Evolutionary conservation across 2,113 vertebrate species (phyloP), one percentile per base, ranked within the genome.

Genomic region (Nannospalax galili): DNA sequence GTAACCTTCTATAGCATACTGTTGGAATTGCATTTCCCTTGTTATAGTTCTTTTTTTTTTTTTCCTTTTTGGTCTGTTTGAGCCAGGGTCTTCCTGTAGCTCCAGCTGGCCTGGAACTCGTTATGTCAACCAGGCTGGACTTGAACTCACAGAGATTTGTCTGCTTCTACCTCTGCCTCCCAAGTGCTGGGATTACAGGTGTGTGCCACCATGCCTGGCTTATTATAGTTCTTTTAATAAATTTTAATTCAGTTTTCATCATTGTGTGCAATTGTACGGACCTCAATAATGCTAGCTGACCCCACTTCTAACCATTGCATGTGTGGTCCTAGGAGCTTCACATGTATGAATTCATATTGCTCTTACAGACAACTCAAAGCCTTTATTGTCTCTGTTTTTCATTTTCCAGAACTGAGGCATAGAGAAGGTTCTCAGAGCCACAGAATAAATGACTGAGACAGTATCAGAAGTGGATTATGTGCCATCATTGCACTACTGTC

Each of bases 171-270:
- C n/a, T n/a, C n/a, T n/a, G n/a, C n/a, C n/a, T n/a, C n/a, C n/a
- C n/a, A n/a, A n/a, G n/a, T n/a, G n/a, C n/a, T n/a, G n/a, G n/a
- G n/a, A n/a, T n/a, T n/a, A n/a, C n/a, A n/a, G n/a, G n/a, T n/a
- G n/a, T n/a, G n/a, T n/a, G n/a, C n/a, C n/a, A n/a, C n/a, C n/a
- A n/a, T n/a, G n/a, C n/a, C n/a, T n/a, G n/a, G n/a, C n/a, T n/a
- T n/a, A n/a, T n/a, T n/a, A n/a, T n/a, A n/a, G n/a, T n/a, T n/a
- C 24, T 90, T 81, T 62, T 65, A 93, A 37, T 80, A 88, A 45
- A 75, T 84, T 93, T 90, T 85, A 84, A 86, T 89, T 94, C 3
- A 12, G 24, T 85, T 11, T 81, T 81, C 40, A 70, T 84, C 58
- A 7, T 16, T 88, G 20, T 80, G 6, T 75, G 15, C 2, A 78